Conservation (phyloP, 2,113 vertebrate species). For the Neogale vison region DNA sequence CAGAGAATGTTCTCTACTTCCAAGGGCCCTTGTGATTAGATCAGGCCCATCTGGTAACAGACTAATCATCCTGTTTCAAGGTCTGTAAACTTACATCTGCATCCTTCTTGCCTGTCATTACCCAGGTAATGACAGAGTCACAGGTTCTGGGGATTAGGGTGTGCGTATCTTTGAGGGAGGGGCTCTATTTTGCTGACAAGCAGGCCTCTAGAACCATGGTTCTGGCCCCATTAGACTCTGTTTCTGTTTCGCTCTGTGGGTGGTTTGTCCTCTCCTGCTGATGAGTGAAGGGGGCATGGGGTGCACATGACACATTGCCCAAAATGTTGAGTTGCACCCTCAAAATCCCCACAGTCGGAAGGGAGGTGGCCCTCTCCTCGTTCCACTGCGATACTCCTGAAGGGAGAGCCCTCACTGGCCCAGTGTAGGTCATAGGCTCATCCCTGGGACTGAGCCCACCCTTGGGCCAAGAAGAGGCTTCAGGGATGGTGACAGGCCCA, state of each 20-base stretch:
- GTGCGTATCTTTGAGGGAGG: not conserved
- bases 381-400: not conserved
- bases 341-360: not conserved
- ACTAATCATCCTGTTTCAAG: not conserved
- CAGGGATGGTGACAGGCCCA: not conserved
- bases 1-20: not conserved
- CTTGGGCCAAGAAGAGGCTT: not conserved
- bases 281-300: too few relatives aligned
- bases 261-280: not conserved
- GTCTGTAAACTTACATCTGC: too few relatives aligned
- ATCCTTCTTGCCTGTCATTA: not conserved
- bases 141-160: not conserved
- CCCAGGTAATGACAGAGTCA: not conserved
- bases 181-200: not conserved
- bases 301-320: not conserved
- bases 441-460: fast-evolving
- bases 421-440: not conserved
- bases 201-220: not conserved
- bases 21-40: not conserved
- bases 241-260: too few relatives aligned
- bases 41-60: not conserved
- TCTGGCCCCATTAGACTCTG: not conserved
- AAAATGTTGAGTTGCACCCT: too few relatives aligned
- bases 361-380: not conserved
- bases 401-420: too few relatives aligned